A percentile compares a stretch with the other conserved stretches of the same genome.
These are phyloP conservation scores for Gallinago paraguaiae DNA, from an alignment of 2,113 vertebrate genomes.

Conservation along the genomic window DNA sequence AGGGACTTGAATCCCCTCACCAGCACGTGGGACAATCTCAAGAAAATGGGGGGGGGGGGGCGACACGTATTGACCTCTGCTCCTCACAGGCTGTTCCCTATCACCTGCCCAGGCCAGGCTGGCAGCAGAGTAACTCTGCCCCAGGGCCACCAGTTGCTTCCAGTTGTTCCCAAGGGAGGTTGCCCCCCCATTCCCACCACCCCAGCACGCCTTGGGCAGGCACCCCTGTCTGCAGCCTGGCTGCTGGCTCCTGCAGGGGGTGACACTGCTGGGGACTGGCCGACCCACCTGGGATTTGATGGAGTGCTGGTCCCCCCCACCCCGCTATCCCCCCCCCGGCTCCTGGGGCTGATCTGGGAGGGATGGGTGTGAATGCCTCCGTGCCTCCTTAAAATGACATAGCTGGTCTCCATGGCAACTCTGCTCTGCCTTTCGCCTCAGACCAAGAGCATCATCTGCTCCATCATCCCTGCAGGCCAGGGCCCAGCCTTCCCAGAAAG, in stretches of 20 bases:
- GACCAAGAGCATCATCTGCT: slow-evolving; percentile 63
- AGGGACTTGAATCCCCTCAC: accelerated
- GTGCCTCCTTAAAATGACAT: slow-evolving; percentile 60
- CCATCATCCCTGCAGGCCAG: slow-evolving; percentile 51
- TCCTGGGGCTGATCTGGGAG: background rate
- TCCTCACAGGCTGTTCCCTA: background rate
- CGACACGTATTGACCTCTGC: background rate
- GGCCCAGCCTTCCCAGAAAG: accelerated
- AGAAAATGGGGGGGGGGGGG: background rate
- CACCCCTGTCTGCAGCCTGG: background rate
- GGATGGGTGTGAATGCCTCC: background rate
- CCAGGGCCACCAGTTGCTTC: background rate
- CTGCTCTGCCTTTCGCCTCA: slow-evolving; percentile 59
- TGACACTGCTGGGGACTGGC: background rate
- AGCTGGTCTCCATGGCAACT: slow-evolving; percentile 70
- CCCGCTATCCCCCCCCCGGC: accelerated
- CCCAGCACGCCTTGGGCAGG: background rate
- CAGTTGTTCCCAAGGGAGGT: background rate
- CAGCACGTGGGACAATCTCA: accelerated
- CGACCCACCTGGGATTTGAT: background rate
- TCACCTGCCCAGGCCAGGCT: accelerated
- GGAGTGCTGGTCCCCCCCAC: background rate
- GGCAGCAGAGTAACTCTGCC: background rate
- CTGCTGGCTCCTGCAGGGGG: accelerated
- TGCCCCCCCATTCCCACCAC: background rate